Base-by-base conservation (phyloP, 2,113 vertebrate genomes). In the Carassius auratus region DNA sequence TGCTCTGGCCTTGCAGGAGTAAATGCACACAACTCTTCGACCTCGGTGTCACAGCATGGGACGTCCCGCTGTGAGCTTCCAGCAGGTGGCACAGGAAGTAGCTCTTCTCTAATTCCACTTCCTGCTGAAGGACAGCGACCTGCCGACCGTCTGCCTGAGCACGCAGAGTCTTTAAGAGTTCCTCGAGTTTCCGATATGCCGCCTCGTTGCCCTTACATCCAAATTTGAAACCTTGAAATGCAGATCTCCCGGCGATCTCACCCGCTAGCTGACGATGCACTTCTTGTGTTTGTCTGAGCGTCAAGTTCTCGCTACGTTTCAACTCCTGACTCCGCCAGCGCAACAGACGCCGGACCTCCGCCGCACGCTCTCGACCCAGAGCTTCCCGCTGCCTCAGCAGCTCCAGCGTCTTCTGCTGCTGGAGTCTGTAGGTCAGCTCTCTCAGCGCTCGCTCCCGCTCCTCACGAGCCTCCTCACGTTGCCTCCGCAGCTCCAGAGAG, bases 71-170 rank as follows among this genome's bases (percentile, higher is more conserved):
- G 45, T 94, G 92, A 66, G 91, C 89, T 52, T 95, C 92, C 64
- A 96, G 91, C 76, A 96, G 92, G 87, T 95, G 95, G 87, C 94
- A 95, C 76, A 96, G 92, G 86, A 96, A 94, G 64, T 94, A 86
- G 87, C 92, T 94, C 62, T 94, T 95, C 89, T 96, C 93, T 79
- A 94, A 52, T 38, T 95, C 91, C 23, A 96, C 92, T 77, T 94
- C 92, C 68, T 92, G 91, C 74, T 93, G 89, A 82, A 95, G 93
- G 89, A 86, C 80, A 36, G 87, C 83, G 0, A 91, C 92, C 85
- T 95, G 94, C 77, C 95, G 93, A 55, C 92, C 91, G 73, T 94
- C 92, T 5, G 93, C 91, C n/a, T 95, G 93, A 92, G 93, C 94
- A 61, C 91, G 91, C 36, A 97, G 93, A 5, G 90, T 92, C 30